Evolutionary conservation across 2,113 vertebrate genomes (phyloP), one percentile per base, ranked within the genome.

Genomic region (Tonatia bakeri): DNA sequence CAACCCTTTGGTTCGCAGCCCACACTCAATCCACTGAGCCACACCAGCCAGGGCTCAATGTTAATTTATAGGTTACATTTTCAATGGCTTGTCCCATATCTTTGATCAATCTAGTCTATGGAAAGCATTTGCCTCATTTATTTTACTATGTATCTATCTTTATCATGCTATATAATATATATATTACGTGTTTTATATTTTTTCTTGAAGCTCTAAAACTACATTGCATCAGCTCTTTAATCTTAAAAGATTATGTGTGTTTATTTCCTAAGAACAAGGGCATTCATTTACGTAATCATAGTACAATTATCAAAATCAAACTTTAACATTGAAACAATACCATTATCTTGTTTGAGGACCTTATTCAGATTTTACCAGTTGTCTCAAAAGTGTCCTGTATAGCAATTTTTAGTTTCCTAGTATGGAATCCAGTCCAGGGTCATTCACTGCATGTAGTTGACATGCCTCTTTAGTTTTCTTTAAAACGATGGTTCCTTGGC

Each of bases 1-100:
- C 43, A 8, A 43, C 43, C 43, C 43, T 43, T 43, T 43, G 43
- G 43, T 43, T 43, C 43, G 5, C 43, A 43, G 43, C 43, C 43
- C 43, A 43, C 43, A 43, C 43, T 43, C 43, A 43, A 43, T 43
- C 43, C 43, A 43, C 43, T 43, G 43, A 43, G 43, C 43, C 43
- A 43, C 43, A 43, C 43, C 43, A 43, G 5, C 43, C 43, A 43
- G 43, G 43, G 43, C 43, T 87, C 33, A 72, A 11, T 69, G 19
- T 85, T 65, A 77, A 94, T 67, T 64, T 92, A 65, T 31, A 90
- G 31, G 36, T 69, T 94, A 59, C 36, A 65, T 91, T 97, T 95
- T 9, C 16, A 85, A 90, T 84, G 69, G 16, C 19, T 33, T 59
- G 20, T 50, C 70, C 13, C 38, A 10, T 54, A 16, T 75, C 26